Evolutionary conservation across 2,888 invertebrate genomes (phyloP).

Genomic region (Baccha elongata): DNA sequence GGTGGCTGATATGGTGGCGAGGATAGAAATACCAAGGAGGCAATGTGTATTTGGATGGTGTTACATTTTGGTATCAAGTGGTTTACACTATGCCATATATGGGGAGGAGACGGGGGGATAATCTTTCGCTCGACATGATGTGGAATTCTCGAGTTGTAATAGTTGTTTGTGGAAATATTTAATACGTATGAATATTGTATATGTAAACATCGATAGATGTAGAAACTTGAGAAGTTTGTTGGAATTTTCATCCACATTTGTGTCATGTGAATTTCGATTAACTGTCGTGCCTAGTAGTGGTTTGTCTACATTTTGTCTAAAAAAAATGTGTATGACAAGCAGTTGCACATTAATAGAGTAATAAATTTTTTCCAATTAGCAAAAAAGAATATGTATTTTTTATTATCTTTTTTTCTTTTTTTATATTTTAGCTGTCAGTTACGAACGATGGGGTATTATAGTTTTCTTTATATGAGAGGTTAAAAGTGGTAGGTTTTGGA

Average conservation of each 20-base stretch:
- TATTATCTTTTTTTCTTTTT: conserved; percentile 5
- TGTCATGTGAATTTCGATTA: conserved; percentile 64
- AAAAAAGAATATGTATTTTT: conserved; percentile 16
- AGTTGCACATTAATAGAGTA: conserved; percentile 34
- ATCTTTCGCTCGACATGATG: conserved; percentile 9
- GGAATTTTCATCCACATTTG: conserved; percentile 62
- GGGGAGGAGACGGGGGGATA: conserved; percentile 17
- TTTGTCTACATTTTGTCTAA: conserved; percentile 67
- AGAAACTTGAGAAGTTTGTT: conserved; percentile 64
- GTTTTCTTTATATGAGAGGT: not conserved
- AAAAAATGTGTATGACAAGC: conserved; percentile 53
- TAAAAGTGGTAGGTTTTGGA: not conserved
- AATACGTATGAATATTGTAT: no score
- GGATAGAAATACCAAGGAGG: conserved; percentile 5
- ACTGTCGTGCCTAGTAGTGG: conserved; percentile 30
- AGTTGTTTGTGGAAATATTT: conserved; percentile 21
- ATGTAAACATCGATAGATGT: not conserved
- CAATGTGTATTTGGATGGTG: conserved; percentile 49
- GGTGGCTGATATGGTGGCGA: not conserved
- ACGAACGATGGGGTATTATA: not conserved
- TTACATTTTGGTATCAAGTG: conserved; percentile 67
- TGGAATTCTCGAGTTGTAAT: conserved; percentile 47
- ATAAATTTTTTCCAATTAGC: conserved; percentile 51
- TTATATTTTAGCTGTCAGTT: not conserved
- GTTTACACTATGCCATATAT: conserved; percentile 38